Percentiles rank a stretch among this genome's conserved stretches.
Conservation (phyloP, 2,113 vertebrate genomes). For the Canis aureus region DNA sequence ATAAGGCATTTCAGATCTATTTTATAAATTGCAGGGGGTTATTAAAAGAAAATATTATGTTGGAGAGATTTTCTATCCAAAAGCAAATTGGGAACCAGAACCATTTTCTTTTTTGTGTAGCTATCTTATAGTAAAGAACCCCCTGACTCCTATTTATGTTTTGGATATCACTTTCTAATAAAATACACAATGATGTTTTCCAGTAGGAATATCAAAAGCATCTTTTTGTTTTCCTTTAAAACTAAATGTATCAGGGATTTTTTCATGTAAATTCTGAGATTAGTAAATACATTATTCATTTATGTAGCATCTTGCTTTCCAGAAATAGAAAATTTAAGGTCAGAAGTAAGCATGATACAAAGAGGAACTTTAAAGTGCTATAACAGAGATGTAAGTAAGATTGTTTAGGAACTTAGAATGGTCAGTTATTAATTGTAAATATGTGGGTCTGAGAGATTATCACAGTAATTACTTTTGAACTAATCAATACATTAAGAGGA, state of each 20-base stretch:
- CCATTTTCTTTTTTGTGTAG: not conserved
- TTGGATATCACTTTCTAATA: not conserved
- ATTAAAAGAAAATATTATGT: not conserved
- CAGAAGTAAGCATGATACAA: not conserved
- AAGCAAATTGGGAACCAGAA: not conserved
- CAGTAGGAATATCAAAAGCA: not conserved
- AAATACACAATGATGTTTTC: slow-evolving; percentile 7
- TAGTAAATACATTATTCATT: slow-evolving; percentile 6
- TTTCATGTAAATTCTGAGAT: not conserved
- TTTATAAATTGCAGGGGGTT: not conserved
- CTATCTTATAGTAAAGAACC: not conserved
- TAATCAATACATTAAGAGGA: not conserved
- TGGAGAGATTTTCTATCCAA: slow-evolving; percentile 26
- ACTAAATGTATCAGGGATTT: not conserved
- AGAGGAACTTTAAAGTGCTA: not conserved
- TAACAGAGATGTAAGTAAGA: slow-evolving; percentile 12
- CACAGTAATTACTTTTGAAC: slow-evolving; percentile 26
- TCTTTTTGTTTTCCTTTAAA: slow-evolving; percentile 32
- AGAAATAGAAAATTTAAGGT: not conserved
- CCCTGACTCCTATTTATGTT: not conserved
- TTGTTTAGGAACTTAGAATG: not conserved
- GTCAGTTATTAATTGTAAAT: not conserved
- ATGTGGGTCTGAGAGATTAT: not conserved
- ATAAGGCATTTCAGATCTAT: not conserved
- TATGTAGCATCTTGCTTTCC: not conserved